phyloP scores from a whole-genome alignment of 2,797 vertebrate species.

The Toxotes lorentzi region DNA sequence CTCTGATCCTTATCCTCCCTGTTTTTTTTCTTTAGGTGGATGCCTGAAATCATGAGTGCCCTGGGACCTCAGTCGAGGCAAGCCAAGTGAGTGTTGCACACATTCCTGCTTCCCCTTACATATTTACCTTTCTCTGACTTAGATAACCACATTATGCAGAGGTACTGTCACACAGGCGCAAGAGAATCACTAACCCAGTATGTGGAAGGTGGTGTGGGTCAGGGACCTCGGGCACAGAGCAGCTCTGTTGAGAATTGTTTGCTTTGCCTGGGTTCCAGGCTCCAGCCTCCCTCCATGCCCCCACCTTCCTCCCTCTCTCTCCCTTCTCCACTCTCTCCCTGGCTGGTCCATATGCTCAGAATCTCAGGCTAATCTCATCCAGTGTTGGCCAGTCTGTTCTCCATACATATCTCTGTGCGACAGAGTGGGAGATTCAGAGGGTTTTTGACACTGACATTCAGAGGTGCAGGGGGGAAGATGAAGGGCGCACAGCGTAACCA shows the following conservation, averaged over 20 bases:
- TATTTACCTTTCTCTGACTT: constrained; percentile 57
- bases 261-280: constrained; percentile 79
- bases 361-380: constrained; percentile 78
- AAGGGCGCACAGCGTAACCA: constrained; percentile 80
- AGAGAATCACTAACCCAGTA: constrained; percentile 75
- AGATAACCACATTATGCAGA: constrained; percentile 20
- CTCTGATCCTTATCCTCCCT: constrained; percentile 9
- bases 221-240: constrained; percentile 84
- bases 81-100: constrained; percentile 80
- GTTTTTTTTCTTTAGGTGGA: constrained; percentile 74
- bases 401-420: constrained; percentile 16
- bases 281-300: constrained; percentile 51
- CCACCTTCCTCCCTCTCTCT: constrained; percentile 22
- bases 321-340: constrained; percentile 55
- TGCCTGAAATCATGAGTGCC: constrained; percentile 81
- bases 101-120: constrained; percentile 46
- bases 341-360: constrained; percentile 77
- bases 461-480: constrained; percentile 73
- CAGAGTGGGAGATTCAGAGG: constrained; percentile 30
- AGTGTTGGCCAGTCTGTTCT: constrained; percentile 58
- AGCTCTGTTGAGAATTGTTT: constrained; percentile 86
- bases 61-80: constrained; percentile 66
- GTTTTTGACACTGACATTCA: constrained; percentile 43
- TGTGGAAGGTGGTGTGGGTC: constrained; percentile 75
- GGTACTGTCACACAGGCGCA: constrained; percentile 36